Conservation (phyloP, 2,888 invertebrate genomes). For the Gymnosoma rotundatum region DNA sequence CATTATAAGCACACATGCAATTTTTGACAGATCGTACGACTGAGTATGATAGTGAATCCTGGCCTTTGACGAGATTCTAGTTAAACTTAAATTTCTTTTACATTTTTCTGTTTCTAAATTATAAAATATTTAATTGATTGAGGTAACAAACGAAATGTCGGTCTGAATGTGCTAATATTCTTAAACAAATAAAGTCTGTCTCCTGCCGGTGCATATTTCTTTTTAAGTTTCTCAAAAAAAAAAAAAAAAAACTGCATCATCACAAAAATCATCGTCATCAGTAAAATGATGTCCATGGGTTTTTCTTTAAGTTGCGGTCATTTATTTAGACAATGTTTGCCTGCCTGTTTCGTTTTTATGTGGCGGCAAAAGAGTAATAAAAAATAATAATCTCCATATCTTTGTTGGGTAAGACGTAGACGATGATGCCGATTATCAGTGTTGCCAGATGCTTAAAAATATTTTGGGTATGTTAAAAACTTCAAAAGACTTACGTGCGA, state of each 20-base stretch:
- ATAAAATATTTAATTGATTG: not conserved
- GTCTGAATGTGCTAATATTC: not conserved
- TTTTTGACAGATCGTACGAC: no score
- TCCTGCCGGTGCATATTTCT: constrained; percentile 33
- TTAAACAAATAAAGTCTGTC: constrained; percentile 19
- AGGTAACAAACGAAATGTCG: constrained; percentile 23
- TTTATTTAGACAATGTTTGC: constrained; percentile 19
- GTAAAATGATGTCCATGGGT: constrained; percentile 45
- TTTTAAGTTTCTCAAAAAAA: constrained; percentile 28
- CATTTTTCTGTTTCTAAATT: no score
- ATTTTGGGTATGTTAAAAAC: no score
- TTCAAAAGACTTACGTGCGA: no score
- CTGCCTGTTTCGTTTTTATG: constrained; percentile 37
- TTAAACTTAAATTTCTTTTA: no score
- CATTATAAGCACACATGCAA: no score
- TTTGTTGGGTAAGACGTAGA: constrained; percentile 32
- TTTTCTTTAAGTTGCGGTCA: constrained; percentile 34
- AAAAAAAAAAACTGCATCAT: constrained; percentile 47
- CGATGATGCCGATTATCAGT: not conserved
- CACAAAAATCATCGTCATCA: constrained; percentile 33
- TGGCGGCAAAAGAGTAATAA: constrained; percentile 61
- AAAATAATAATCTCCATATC: constrained; percentile 61
- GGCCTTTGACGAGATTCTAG: no score
- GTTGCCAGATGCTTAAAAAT: no score
- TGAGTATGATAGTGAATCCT: no score